Evolutionary conservation across 2,888 invertebrate genomes (phyloP).

Genomic region (Polydrusus cervinus): DNA sequence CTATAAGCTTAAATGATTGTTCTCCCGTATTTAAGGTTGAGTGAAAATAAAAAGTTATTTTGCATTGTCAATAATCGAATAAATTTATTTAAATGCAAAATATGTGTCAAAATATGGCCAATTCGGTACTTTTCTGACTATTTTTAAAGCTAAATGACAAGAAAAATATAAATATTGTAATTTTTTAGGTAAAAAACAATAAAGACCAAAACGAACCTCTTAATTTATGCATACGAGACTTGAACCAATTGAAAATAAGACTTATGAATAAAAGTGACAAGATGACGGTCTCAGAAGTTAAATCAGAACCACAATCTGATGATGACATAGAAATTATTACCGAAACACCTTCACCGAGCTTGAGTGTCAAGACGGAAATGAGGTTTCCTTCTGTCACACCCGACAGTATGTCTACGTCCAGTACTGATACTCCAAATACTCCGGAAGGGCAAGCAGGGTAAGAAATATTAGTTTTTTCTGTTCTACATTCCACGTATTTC

Average conservation of each 20-base stretch:
- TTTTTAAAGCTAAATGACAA: no score
- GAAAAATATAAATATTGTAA: not conserved
- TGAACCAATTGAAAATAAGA: slow-evolving; percentile 80
- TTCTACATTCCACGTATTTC: no score
- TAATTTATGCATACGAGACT: slow-evolving; percentile 87
- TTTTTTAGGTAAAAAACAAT: slow-evolving; percentile 43
- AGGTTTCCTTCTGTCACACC: slow-evolving; percentile 59
- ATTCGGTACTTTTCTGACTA: no score
- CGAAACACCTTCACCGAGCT: slow-evolving; percentile 65
- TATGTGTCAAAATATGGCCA: no score
- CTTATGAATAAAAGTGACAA: slow-evolving; percentile 76
- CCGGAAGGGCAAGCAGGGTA: slow-evolving; percentile 71
- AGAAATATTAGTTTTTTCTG: slow-evolving; percentile 25
- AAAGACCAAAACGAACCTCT: slow-evolving; percentile 80
- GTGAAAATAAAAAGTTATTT: no score
- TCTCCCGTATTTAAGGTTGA: no score
- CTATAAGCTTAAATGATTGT: no score
- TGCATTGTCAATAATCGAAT: no score
- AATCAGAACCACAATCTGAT: slow-evolving; percentile 76
- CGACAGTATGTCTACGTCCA: slow-evolving; percentile 70
- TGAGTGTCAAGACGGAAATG: slow-evolving; percentile 58
- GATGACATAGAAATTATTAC: slow-evolving; percentile 72
- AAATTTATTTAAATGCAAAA: no score
- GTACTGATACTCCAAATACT: slow-evolving; percentile 70
- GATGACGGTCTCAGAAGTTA: slow-evolving; percentile 77